phyloP scores from a whole-genome alignment of 2,888 invertebrate species.

The Ceraclea dissimilis region DNA sequence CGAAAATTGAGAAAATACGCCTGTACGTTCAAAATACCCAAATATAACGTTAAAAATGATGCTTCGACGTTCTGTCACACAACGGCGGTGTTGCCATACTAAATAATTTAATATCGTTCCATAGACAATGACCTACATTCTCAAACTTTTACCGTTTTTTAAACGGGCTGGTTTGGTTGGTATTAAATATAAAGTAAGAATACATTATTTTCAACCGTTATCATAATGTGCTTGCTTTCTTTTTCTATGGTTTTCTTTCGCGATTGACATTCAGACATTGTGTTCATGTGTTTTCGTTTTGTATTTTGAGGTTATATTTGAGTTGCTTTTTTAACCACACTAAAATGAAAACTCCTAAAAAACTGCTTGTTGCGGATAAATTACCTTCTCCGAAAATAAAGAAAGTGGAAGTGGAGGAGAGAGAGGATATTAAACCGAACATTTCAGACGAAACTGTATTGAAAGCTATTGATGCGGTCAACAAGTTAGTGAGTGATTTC shows the following conservation, averaged over 20 bases:
- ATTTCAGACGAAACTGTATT: constrained; percentile 17
- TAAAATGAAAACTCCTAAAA: neutral
- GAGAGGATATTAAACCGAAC: constrained; percentile 10
- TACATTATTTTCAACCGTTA: too few species aligned
- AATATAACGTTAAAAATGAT: constrained; percentile 4
- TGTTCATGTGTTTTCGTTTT: neutral
- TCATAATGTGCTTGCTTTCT: too few species aligned
- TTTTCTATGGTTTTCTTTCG: too few species aligned
- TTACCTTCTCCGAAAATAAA: too few species aligned
- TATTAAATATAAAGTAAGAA: neutral
- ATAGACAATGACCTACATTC: neutral
- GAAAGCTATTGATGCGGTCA: constrained; percentile 32
- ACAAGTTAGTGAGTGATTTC: constrained; percentile 32
- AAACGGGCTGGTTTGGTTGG: neutral
- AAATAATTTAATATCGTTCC: neutral
- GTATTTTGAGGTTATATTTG: neutral
- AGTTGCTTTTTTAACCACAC: too few species aligned
- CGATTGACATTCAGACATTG: neutral
- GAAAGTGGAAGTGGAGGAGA: neutral
- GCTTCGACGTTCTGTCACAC: constrained; percentile 4
- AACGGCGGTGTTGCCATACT: neutral
- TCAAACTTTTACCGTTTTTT: neutral
- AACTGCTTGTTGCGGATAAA: neutral
- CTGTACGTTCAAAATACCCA: constrained; percentile 2
- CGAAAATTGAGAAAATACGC: neutral